Percentiles rank a stretch among this genome's conserved stretches.
These are phyloP conservation scores for Phaenicophaeus curvirostris DNA, from an alignment of 2,797 vertebrate species.

Conservation along the genomic window DNA sequence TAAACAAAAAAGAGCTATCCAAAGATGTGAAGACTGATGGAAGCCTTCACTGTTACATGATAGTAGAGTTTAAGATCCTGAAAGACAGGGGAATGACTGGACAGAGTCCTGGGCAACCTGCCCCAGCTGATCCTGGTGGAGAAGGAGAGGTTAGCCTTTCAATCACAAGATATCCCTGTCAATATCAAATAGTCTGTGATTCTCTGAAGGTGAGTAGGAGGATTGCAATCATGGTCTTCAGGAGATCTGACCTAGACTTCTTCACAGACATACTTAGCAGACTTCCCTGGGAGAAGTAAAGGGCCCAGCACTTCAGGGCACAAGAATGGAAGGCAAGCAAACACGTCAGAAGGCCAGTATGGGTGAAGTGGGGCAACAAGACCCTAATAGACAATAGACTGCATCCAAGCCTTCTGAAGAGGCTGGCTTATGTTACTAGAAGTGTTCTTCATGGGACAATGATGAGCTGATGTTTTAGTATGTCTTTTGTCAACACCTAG, in stretches of 20 bases:
- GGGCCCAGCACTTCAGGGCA: neutral
- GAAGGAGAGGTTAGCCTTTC: neutral
- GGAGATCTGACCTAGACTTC: neutral
- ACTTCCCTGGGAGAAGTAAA: neutral
- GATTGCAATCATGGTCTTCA: neutral
- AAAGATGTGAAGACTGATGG: neutral
- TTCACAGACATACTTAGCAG: neutral
- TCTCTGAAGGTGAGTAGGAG: neutral
- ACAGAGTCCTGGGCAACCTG: neutral
- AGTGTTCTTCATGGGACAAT: neutral
- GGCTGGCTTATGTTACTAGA: neutral
- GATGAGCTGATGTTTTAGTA: neutral
- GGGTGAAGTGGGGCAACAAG: neutral
- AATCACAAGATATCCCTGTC: neutral
- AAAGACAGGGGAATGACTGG: neutral
- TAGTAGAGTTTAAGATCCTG: neutral
- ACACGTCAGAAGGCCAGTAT: neutral
- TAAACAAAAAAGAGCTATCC: neutral
- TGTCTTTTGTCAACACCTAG: neutral
- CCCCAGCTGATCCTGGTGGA: rapidly evolving
- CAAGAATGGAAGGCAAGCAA: neutral
- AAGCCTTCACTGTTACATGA: neutral
- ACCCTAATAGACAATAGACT: neutral
- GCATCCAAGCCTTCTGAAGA: neutral
- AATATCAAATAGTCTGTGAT: neutral